phyloP scores from a whole-genome alignment of 2,113 vertebrate species.

The Ceyx cyanopectus region DNA sequence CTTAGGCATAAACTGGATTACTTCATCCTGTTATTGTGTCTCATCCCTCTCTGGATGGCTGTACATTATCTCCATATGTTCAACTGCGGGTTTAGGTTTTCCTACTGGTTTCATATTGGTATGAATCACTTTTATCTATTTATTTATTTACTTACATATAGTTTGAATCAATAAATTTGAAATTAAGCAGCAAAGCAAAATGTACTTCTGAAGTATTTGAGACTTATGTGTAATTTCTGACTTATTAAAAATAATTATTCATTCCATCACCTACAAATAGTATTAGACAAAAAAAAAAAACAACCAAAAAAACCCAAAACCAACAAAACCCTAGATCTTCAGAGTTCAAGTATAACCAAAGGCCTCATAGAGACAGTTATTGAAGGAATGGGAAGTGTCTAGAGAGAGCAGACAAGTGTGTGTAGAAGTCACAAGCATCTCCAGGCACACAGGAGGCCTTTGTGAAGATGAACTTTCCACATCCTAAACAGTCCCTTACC shows the following conservation, averaged over 20 bases:
- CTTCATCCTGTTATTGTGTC: background rate
- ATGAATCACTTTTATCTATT: background rate
- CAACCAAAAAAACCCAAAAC: background rate
- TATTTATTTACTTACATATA: background rate
- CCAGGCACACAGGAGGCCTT: background rate
- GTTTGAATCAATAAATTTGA: background rate
- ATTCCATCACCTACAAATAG: background rate
- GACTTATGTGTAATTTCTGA: background rate
- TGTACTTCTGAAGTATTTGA: background rate
- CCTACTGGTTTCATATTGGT: background rate
- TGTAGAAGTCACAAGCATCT: background rate
- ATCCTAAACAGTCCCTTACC: background rate
- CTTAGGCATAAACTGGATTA: background rate
- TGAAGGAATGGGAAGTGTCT: background rate
- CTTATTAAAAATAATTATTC: background rate
- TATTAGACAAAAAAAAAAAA: background rate
- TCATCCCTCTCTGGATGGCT: background rate
- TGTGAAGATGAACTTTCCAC: background rate
- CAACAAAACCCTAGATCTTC: background rate
- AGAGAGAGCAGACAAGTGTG: background rate
- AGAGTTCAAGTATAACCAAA: background rate
- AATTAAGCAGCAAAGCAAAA: background rate
- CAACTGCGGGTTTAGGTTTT: background rate
- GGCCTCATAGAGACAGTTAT: background rate
- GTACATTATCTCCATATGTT: background rate